Evolutionary conservation across 2,113 vertebrate species (phyloP).

Genomic region (Calyptommatus sinebrachiatus): DNA sequence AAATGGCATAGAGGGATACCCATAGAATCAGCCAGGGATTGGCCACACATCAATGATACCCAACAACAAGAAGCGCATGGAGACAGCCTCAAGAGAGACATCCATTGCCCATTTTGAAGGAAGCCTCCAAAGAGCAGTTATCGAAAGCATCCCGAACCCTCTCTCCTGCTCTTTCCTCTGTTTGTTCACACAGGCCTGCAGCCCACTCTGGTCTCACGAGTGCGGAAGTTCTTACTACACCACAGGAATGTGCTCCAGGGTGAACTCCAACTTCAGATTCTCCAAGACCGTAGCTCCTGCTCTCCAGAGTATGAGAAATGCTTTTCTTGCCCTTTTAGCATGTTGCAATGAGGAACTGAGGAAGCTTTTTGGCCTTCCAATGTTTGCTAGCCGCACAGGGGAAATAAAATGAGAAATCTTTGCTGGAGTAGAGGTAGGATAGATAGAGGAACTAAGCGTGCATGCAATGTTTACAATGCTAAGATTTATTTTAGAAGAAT

Average conservation of each 20-base stretch:
- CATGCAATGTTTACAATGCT: constrained; percentile 18
- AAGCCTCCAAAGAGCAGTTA: not conserved
- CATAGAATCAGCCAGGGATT: not conserved
- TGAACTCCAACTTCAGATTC: constrained; percentile 87
- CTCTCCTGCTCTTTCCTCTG: constrained; percentile 5
- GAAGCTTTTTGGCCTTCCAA: not conserved
- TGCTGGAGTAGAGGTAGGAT: not conserved
- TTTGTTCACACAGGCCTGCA: constrained; percentile 80
- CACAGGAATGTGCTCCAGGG: constrained; percentile 90
- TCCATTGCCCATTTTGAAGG: not conserved
- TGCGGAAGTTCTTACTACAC: constrained; percentile 95
- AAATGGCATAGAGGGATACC: too few relatives aligned
- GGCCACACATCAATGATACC: not conserved
- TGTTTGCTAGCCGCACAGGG: rapidly evolving
- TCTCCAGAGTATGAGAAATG: constrained; percentile 81
- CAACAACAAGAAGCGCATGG: too few relatives aligned
- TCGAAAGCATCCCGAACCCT: rapidly evolving
- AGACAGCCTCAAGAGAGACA: too few relatives aligned
- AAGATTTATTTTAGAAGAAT: constrained; percentile 35
- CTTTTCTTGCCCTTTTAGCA: not conserved
- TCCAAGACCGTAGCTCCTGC: constrained; percentile 86
- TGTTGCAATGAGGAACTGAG: not conserved
- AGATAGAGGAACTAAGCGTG: constrained; percentile 30
- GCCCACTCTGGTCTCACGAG: constrained; percentile 95
- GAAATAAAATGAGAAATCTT: not conserved